Evolutionary conservation across 2,113 vertebrate species (phyloP).

Genomic region (Fulica atra): DNA sequence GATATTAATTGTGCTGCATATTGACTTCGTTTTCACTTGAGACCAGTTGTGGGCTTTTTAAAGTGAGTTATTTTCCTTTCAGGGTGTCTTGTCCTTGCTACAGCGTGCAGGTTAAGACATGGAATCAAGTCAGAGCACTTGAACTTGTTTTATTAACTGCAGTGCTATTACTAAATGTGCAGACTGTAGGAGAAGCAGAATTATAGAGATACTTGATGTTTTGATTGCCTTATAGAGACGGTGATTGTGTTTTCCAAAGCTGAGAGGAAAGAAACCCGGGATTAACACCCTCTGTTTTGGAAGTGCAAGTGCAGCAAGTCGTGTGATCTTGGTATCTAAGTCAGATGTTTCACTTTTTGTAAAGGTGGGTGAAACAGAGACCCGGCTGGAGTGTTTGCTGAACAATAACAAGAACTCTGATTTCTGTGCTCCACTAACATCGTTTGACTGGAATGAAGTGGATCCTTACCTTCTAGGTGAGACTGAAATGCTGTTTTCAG

Average conservation of each 20-base stretch:
- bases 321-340: background rate
- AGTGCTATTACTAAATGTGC: background rate
- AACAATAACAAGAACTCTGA: constrained; percentile 99
- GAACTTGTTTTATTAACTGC: background rate
- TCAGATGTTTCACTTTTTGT: background rate
- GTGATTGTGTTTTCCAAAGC: background rate
- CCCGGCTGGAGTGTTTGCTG: constrained; percentile 94
- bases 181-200: background rate
- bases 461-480: constrained; percentile 97
- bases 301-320: background rate
- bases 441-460: constrained; percentile 99
- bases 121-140: background rate
- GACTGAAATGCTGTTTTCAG: background rate
- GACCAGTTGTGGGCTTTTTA: background rate
- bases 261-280: background rate
- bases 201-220: background rate
- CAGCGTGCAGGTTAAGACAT: background rate
- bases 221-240: background rate
- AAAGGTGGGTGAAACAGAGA: constrained; percentile 97
- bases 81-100: background rate
- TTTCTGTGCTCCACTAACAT: constrained; percentile 97
- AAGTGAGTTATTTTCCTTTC: background rate
- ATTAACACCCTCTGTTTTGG: background rate
- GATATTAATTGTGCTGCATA: background rate
- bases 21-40: background rate